Conservation (phyloP, 2,797 vertebrate species). For the Eulemur mongoz region DNA sequence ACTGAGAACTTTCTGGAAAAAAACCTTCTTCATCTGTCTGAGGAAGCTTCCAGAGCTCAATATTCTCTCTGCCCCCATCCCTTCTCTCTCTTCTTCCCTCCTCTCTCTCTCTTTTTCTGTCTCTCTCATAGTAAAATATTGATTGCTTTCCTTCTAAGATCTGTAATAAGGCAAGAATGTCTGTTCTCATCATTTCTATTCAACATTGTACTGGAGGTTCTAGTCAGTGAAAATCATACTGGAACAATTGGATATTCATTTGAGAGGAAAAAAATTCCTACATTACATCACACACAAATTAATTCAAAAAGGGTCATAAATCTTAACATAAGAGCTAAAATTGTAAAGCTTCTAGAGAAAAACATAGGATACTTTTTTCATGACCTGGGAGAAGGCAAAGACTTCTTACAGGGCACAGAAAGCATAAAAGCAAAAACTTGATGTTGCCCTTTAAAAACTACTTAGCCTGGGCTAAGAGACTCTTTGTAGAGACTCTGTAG, state of each 20-base stretch:
- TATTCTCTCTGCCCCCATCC: background rate
- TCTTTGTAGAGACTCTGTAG: background rate
- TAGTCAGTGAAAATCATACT: background rate
- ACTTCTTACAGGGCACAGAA: background rate
- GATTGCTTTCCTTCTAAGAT: background rate
- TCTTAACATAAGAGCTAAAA: background rate
- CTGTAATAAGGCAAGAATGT: background rate
- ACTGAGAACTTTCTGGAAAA: background rate
- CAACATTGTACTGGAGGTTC: background rate
- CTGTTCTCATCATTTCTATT: background rate
- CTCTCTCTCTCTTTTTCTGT: background rate
- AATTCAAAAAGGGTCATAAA: background rate
- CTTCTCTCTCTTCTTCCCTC: background rate
- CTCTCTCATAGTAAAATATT: background rate
- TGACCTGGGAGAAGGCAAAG: background rate
- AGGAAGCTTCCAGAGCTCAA: background rate
- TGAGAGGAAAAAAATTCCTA: background rate
- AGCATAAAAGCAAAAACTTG: background rate
- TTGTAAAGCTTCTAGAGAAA: background rate
- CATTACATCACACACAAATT: background rate
- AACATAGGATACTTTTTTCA: background rate
- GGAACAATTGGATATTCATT: background rate
- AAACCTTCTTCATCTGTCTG: background rate
- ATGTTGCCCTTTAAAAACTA: background rate
- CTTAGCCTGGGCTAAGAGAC: background rate